Evolutionary conservation across 2,797 vertebrate genomes (phyloP).

Genomic region (Manis crassicaudata): DNA sequence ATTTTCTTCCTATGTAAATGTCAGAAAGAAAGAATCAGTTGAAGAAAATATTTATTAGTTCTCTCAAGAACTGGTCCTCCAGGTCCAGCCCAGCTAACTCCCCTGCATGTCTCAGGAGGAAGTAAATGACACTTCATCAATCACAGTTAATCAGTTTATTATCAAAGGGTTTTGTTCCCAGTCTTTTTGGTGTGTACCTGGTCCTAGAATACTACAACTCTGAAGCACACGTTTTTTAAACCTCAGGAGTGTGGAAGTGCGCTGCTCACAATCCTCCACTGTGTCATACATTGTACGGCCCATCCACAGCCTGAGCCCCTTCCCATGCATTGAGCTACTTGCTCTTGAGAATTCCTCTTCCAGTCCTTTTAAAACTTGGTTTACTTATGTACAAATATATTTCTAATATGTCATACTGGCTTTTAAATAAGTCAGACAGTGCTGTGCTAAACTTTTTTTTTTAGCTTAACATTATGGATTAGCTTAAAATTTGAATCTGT

Average conservation of each 20-base stretch:
- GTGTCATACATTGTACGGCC: rapidly evolving
- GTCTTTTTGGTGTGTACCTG: not conserved
- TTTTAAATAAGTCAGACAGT: not conserved
- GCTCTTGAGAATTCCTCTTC: not conserved
- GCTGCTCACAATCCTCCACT: not conserved
- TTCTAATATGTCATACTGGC: not conserved
- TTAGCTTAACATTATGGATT: not conserved
- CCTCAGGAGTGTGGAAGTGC: not conserved
- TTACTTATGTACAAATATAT: not conserved
- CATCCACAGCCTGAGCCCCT: not conserved
- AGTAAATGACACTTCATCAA: not conserved
- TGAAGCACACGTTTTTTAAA: not conserved
- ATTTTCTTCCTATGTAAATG: not conserved
- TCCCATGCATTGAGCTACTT: not conserved
- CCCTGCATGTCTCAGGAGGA: not conserved
- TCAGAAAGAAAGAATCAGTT: not conserved
- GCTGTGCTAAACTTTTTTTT: not conserved
- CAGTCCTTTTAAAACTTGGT: not conserved
- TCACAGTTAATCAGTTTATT: not conserved
- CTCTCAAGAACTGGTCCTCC: not conserved
- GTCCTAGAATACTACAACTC: not conserved
- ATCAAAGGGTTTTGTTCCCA: not conserved
- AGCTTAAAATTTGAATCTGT: not conserved
- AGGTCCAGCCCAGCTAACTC: not conserved
- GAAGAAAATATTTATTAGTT: not conserved